Percentiles rank a stretch among this genome's conserved stretches.
Evolutionary conservation across 2,113 vertebrate genomes (phyloP).

Genomic region (Andinoacara biseriatus): DNA sequence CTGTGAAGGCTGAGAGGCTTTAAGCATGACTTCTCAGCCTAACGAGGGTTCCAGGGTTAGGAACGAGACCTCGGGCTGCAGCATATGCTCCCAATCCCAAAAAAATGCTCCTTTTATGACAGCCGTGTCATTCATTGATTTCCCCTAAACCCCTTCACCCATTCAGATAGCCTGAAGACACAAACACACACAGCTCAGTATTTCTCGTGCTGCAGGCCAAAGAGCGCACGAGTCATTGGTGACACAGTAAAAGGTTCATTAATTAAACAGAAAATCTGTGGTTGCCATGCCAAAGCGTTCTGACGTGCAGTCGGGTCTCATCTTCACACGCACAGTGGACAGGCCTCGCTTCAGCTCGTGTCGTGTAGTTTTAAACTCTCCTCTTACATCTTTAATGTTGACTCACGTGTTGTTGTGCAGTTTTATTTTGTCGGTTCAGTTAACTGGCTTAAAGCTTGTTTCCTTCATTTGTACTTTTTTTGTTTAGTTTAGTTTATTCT

Average conservation of each 20-base stretch:
- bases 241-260: constrained; percentile 69
- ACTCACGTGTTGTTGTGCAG: neutral
- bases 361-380: neutral
- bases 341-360: neutral
- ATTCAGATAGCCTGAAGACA: constrained; percentile 10
- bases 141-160: neutral
- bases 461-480: neutral
- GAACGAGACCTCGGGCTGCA: constrained; percentile 30
- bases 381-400: neutral
- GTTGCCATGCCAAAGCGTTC: constrained; percentile 46
- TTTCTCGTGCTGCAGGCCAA: constrained; percentile 39
- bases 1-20: constrained; percentile 13
- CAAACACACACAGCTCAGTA: neutral
- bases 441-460: neutral
- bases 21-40: neutral
- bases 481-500: neutral
- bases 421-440: neutral
- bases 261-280: constrained; percentile 69
- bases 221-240: constrained; percentile 29
- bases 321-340: constrained; percentile 19
- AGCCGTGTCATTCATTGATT: constrained; percentile 59
- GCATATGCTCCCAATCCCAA: constrained; percentile 48
- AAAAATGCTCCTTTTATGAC: constrained; percentile 41
- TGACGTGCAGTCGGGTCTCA: constrained; percentile 53
- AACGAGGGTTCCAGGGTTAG: neutral